Evolutionary conservation across 1,140 invertebrate genomes (phyloP), one percentile per base, ranked within the genome.

Genomic region (Zaprionus davidi): DNA sequence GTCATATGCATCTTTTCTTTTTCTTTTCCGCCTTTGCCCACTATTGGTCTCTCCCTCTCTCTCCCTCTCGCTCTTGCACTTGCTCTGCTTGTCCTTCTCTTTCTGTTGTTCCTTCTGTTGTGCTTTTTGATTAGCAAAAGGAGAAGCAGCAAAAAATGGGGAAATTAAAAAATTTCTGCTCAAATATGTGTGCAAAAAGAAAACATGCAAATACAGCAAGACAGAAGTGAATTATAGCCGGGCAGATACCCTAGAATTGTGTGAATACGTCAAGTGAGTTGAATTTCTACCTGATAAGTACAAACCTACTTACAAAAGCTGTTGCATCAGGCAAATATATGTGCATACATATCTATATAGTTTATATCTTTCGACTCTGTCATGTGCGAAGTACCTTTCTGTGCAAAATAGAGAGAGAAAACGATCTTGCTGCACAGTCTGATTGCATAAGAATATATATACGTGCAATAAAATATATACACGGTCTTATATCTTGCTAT

Each of bases 121-220:
- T 86, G 82, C 82, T 82, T 86, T 86, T 86, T 86, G 82, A 86
- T 86, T 86, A 87, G 84, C 81, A 86, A 78, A 73, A 73, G 66
- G 67, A 46, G 41, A 72, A 67, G 34, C 69, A 41, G 62, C 64
- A 71, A 75, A 78, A 78, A 82, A 77, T 55, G 34, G 13, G 31
- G 44, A 74, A 88, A 88, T 87, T 88, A 81, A 80, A 88, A 83
- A 70, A 77, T 68, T 15, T 63, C 36, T 46, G 44, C 64, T 55
- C 36, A 62, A 62, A 36, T 56, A 56, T 71, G 62, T 71, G 68
- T 76, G 63, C 74, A 58, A 49, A 51, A 53, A 66, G 46, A 60
- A 64, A 46, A 64, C 59, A 76, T 76, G 73, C 59, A 76, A 76
- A 76, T 71, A 59, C 24, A 65, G 12, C 12, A 12, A 17, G 7